A percentile compares a stretch with the other conserved stretches of the same genome.
phyloP scores from a whole-genome alignment of 2,113 vertebrate genomes.

The Eretmochelys imbricata region DNA sequence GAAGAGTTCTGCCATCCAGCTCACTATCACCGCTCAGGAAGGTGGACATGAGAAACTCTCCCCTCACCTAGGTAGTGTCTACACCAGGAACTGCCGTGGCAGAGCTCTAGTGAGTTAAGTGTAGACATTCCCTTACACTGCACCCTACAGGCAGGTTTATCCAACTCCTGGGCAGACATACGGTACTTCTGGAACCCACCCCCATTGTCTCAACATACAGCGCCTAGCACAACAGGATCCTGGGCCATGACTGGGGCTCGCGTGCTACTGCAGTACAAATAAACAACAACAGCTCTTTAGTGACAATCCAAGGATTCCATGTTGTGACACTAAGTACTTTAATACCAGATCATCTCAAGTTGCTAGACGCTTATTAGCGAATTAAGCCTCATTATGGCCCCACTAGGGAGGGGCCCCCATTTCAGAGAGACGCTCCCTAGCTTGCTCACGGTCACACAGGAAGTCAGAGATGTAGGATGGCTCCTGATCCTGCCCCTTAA shows the following conservation, averaged over 20 bases:
- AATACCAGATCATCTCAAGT: background rate
- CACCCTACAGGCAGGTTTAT: accelerated
- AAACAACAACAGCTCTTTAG: background rate
- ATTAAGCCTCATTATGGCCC: background rate
- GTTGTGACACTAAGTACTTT: background rate
- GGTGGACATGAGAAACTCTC: too few relatives aligned
- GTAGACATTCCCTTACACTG: too few relatives aligned
- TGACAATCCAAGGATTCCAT: background rate
- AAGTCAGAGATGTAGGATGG: too few relatives aligned
- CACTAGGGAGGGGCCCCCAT: too few relatives aligned
- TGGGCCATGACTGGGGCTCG: background rate
- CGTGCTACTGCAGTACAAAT: background rate
- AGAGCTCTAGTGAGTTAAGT: too few relatives aligned
- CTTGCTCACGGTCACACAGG: too few relatives aligned
- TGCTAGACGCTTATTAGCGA: background rate
- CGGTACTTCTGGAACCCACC: background rate
- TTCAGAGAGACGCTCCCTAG: too few relatives aligned
- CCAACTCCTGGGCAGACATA: background rate
- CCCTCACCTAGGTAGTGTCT: background rate
- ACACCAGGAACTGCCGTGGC: background rate
- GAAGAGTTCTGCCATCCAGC: background rate
- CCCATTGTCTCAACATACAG: accelerated
- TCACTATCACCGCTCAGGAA: too few relatives aligned
- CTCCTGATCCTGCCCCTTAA: too few relatives aligned
- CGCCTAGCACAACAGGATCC: background rate